phyloP scores from a whole-genome alignment of 2,113 vertebrate species.

The Setophaga petechia region DNA sequence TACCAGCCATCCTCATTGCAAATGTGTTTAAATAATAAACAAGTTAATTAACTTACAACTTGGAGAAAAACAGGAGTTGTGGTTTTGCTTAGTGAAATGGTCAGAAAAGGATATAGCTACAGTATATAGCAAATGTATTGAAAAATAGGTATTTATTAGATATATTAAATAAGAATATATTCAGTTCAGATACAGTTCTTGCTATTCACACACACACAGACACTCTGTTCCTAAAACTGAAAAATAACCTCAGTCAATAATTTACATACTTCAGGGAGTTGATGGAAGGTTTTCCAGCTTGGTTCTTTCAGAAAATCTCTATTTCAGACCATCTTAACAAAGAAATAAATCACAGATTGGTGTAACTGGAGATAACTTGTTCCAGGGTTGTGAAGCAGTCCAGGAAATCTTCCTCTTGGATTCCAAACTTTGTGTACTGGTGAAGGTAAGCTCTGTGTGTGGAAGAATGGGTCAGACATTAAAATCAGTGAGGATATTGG shows the following conservation, averaged over 20 bases:
- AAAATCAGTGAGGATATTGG: background rate
- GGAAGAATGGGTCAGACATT: background rate
- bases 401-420: slow-evolving; percentile 94
- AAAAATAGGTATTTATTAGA: slow-evolving; percentile 26
- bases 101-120: background rate
- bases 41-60: background rate
- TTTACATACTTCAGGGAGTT: background rate
- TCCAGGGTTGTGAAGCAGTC: slow-evolving; percentile 91
- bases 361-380: slow-evolving; percentile 93
- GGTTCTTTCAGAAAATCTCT: background rate
- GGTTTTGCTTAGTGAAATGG: background rate
- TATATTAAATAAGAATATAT: background rate
- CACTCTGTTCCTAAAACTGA: background rate
- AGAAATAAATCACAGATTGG: slow-evolving; percentile 69
- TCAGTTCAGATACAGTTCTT: background rate
- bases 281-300: background rate
- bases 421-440: slow-evolving; percentile 90
- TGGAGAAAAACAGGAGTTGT: background rate
- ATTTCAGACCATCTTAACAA: background rate
- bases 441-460: slow-evolving; percentile 89
- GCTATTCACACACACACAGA: background rate
- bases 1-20: background rate
- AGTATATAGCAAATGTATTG: background rate
- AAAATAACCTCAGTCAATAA: background rate
- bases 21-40: background rate